Base-by-base conservation (phyloP, 2,797 vertebrate genomes). In the Babyrousa celebensis region DNA sequence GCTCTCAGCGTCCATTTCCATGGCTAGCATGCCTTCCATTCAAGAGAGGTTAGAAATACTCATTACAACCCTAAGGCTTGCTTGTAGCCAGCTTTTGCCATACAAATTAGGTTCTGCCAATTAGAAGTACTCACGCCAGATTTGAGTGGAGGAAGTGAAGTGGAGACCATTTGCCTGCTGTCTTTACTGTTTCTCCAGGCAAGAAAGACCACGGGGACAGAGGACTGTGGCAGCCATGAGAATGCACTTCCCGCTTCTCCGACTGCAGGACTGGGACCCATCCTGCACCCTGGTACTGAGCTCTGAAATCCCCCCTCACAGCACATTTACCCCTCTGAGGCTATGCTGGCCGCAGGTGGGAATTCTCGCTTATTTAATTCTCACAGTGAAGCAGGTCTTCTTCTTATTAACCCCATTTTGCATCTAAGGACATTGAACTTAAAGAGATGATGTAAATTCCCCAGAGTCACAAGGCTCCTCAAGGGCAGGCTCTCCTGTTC, bases 341-440 rank as follows among this genome's bases (percentile, higher is more conserved):
- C 36, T 36, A 60, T 0, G 5, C n/a, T 60, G 77, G 71, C 70
- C 48, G 32, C 0, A 0, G 56, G 52, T 48, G 14, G 71, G 78
- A 68, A 84, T 63, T 25, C 48, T 78, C 74, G 56, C 54, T 86
- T 52, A 85, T 27, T 62, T 17, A 63, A 85, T 71, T 86, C 80
- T 94, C 89, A 93, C 65, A 93, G 23, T 15, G 20, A 88, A 91
- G 40, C 29, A 29, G 12, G 18, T 78, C 85, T 72, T 36, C 54
- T 67, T 56, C 58, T 75, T 84, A 85, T 52, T 27, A 68, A 40
- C 20, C 40, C 62, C 54, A 71, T 82, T 87, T 72, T 90, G 6
- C 25, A 80, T 74, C 54, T 90, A 25, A 93, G 32, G 32, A 88
- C 4, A 18, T 3, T 43, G 54, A 93, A 65, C 14, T 48, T 65